phyloP scores from a whole-genome alignment of 2,113 vertebrate genomes.

The Capreolus pygargus region DNA sequence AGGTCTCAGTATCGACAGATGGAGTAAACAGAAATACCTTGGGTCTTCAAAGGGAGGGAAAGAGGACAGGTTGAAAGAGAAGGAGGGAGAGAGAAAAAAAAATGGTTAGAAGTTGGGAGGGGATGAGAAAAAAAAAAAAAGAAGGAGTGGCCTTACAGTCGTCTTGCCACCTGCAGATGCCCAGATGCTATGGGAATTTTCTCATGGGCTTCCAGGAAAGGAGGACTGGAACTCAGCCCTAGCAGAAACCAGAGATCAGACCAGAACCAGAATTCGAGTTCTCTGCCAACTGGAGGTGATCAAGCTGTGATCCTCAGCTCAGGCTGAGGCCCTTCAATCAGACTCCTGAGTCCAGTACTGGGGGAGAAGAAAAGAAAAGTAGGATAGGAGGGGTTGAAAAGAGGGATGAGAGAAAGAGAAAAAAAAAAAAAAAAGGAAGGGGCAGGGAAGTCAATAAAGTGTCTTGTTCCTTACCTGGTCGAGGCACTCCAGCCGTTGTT shows the following conservation, averaged over 20 bases:
- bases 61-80: neutral
- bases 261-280: neutral
- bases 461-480: too few relatives aligned
- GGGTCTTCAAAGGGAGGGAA: neutral
- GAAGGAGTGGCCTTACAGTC: too few relatives aligned
- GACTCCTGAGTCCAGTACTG: neutral
- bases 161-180: neutral
- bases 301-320: neutral
- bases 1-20: neutral
- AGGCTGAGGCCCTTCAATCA: neutral
- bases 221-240: neutral
- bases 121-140: neutral
- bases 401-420: neutral
- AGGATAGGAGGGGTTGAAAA: neutral
- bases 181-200: neutral
- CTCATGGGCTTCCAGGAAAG: neutral
- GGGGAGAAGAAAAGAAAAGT: neutral
- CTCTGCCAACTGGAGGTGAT: neutral
- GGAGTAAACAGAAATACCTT: neutral
- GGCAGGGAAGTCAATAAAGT: too few relatives aligned
- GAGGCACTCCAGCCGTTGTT: too few relatives aligned
- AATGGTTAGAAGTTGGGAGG: neutral
- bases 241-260: neutral
- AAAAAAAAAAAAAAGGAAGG: too few relatives aligned
- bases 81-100: neutral